Base-by-base conservation (phyloP, 2,888 invertebrate species). In the Copidosoma aretas region DNA sequence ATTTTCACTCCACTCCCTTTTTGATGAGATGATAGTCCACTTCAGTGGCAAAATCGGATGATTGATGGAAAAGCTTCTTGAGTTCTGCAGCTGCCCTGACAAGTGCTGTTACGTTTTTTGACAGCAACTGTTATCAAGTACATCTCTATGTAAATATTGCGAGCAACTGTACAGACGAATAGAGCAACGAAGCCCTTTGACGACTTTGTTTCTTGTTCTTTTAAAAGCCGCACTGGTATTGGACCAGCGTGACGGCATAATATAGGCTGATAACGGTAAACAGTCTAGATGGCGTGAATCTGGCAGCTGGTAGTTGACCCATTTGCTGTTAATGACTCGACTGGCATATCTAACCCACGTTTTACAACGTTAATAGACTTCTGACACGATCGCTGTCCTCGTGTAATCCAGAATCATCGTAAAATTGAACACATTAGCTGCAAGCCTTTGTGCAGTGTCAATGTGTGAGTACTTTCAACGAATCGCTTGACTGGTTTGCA, bases 21-120 rank as follows among this genome's bases (percentile, higher is more conserved):
- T 10, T 1, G 12, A 39, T 41, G 2, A 61, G 15, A 1, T 19
- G 39, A 10, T 5, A 15, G 3, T 17, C 3, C 3, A 51, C 25
- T 3, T 51, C n/a, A 1, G 32, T 12, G 17, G 22, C 1, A 25
- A 24, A 14, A 14, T 4, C 25, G 3, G n/a, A 60, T 3, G 17
- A 32, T 25, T 25, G 17, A 1, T 24, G 1, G 10, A 61, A 67
- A 1, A 68, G 15, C 5, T 60, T 53, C 19, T 21, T n/a, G 2
- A 71, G 52, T 51, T 70, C 64, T 3, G 49, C 10, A 12, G 67
- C 60, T 1, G 71, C 73, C 10, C 77, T 77, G 1, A 73, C 63
- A 60, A 80, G 79, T 53, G 74, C 79, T 10, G 75, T 76, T 3
- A 77, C 78, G 54, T 75, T 76, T 54, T 80, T 79, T 54, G 74